Base-by-base conservation (phyloP, 2,797 vertebrate species). In the Macrochelys suwanniensis region DNA sequence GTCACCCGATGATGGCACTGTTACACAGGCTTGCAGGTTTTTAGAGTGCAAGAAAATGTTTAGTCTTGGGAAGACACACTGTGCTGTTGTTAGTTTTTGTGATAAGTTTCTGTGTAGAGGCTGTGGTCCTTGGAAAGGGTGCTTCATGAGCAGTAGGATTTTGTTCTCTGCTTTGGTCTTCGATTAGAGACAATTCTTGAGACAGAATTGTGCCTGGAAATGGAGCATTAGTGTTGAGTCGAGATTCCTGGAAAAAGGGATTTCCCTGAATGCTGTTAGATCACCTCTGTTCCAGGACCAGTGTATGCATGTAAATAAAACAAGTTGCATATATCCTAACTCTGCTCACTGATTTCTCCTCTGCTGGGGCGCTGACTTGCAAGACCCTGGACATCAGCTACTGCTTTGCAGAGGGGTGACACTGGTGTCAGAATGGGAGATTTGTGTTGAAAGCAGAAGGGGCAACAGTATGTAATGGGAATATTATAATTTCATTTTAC, bases 101-200 rank as follows among this genome's bases (percentile, higher is more conserved):
- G 31, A n/a, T 47, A 42, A 11, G 37, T 85, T 19, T 13, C 21
- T 76, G 13, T 6, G n/a, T 47, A 59, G 54, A 77, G 84, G 23
- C 26, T 0, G 0, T 2, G 0, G 5, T 85, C 16, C 71, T 89
- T 65, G 1, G 1, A 7, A 49, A 88, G 53, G 31, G 28, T 42
- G 33, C 10, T n/a, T 2, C 6, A 19, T 13, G 51, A 74, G 71
- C 6, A 25, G 42, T 45, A 45, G 71, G 42, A 25, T 26, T 28
- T 80, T 42, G 8, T 54, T 80, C n/a, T 23, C 80, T 74, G 42
- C 42, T 11, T 26, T 28, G 11, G 1, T 53, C 23, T 80, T 77
- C 78, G 49, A 2, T 31, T n/a, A 3, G 33, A 33, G 33, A 28
- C 37, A 57, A 76, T 81, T 50, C 12, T 88, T 80, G 16, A 53